A percentile compares a stretch with the other conserved stretches of the same genome.
phyloP scores from a whole-genome alignment of 1,140 invertebrate genomes.

The Meloidogyne floridensis region DNA sequence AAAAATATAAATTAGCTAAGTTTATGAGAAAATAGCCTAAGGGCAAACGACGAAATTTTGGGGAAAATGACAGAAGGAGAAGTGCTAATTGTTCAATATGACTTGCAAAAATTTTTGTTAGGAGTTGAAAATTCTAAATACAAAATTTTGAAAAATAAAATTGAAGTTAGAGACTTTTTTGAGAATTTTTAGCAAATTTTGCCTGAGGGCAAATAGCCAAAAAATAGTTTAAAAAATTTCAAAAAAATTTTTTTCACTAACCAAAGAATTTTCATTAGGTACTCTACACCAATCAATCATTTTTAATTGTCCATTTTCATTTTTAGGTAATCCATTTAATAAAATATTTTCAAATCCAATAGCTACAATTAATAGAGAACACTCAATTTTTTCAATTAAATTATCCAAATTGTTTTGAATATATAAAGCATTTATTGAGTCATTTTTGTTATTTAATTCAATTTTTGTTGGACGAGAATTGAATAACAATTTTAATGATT shows the following conservation, averaged over 20 bases:
- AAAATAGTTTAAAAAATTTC: not conserved
- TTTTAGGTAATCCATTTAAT: slow-evolving; percentile 35
- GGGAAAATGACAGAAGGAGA: too few species aligned
- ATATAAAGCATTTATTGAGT: slow-evolving; percentile 28
- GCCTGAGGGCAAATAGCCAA: too few species aligned
- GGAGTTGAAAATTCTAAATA: too few species aligned
- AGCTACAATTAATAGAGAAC: slow-evolving; percentile 51
- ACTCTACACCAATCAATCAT: slow-evolving; percentile 73
- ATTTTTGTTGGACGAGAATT: slow-evolving; percentile 33
- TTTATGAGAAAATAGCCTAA: not conserved
- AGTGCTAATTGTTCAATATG: too few species aligned
- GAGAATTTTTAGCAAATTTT: too few species aligned
- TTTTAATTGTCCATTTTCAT: slow-evolving; percentile 54
- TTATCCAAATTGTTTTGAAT: slow-evolving; percentile 66
- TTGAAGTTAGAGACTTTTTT: too few species aligned
- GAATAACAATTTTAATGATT: slow-evolving; percentile 30
- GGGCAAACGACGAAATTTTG: too few species aligned
- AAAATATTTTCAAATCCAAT: slow-evolving; percentile 52
- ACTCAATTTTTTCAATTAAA: slow-evolving; percentile 8
- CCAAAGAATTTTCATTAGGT: slow-evolving; percentile 25
- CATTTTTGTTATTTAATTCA: slow-evolving; percentile 20
- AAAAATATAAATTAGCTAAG: not conserved
- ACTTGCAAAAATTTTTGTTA: too few species aligned
- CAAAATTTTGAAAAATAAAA: too few species aligned
- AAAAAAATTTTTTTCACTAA: slow-evolving; percentile 70